Conservation (phyloP, 2,797 vertebrate genomes). For the Eulemur albifrons region DNA sequence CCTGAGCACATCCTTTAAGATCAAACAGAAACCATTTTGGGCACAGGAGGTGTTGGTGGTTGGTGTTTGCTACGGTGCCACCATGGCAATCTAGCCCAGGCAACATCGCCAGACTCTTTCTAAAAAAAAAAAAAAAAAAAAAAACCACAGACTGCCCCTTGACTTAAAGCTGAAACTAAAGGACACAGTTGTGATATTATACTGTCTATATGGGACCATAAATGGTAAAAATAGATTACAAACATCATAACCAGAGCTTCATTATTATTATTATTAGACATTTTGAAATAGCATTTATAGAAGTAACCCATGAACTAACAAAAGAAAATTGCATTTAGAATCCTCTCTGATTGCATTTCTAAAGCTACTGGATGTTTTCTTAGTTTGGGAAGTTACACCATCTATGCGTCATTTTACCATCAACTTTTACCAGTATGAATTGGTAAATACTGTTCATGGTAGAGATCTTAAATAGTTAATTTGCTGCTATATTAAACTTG, state of each 20-base stretch:
- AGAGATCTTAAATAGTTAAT: constrained; percentile 28
- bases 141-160: not conserved
- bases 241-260: not conserved
- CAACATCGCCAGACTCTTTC: no score
- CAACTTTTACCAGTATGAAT: not conserved
- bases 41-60: no score
- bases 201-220: not conserved
- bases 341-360: not conserved
- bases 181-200: not conserved
- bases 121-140: no score
- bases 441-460: not conserved
- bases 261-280: not conserved
- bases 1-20: no score
- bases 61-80: no score
- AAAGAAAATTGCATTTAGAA: not conserved
- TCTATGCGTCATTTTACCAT: not conserved
- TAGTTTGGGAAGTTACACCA: not conserved
- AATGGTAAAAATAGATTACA: not conserved
- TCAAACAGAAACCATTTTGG: no score
- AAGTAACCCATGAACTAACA: not conserved
- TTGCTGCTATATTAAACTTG: not conserved
- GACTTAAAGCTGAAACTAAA: not conserved
- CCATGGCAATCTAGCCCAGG: no score
- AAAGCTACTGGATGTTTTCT: not conserved
- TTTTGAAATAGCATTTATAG: not conserved